Percentiles rank a stretch among this genome's conserved stretches.
Evolutionary conservation across 2,888 invertebrate species (phyloP).

Genomic region (Drosophila diplacantha): DNA sequence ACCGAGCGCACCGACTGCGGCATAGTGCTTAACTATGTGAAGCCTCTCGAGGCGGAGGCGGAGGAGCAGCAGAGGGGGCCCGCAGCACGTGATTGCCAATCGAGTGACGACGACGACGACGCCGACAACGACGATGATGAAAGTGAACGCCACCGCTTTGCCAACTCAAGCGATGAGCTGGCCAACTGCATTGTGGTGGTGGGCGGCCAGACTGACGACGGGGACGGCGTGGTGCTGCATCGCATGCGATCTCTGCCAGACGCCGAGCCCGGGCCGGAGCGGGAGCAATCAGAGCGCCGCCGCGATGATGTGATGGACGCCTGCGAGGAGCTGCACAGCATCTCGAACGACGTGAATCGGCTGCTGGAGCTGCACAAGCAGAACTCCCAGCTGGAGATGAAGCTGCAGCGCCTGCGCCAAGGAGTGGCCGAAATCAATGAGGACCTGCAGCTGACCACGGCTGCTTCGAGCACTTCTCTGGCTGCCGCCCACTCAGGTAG

Average conservation of each 20-base stretch:
- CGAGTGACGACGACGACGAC: slow-evolving; percentile 28
- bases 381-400: slow-evolving; percentile 72
- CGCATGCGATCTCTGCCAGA: slow-evolving; percentile 64
- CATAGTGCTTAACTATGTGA: slow-evolving; percentile 76
- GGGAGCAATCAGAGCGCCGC: slow-evolving; percentile 39
- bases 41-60: slow-evolving; percentile 51
- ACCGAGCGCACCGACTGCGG: slow-evolving; percentile 79
- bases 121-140: slow-evolving; percentile 58
- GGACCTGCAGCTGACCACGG: slow-evolving; percentile 66
- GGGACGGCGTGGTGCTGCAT: slow-evolving; percentile 69
- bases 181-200: slow-evolving; percentile 75
- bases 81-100: slow-evolving; percentile 50
- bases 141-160: slow-evolving; percentile 65
- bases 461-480: slow-evolving; percentile 48
- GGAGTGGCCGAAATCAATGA: slow-evolving; percentile 76
- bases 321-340: slow-evolving; percentile 69
- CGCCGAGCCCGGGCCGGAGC: slow-evolving; percentile 18
- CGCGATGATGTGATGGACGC: slow-evolving; percentile 32
- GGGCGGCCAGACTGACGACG: slow-evolving; percentile 69
- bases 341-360: slow-evolving; percentile 76
- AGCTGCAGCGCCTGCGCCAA: slow-evolving; percentile 72
- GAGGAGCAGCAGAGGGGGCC: slow-evolving; percentile 37
- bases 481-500: slow-evolving; percentile 52
- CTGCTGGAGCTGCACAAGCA: slow-evolving; percentile 70
- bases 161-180: slow-evolving; percentile 69